phyloP scores from a whole-genome alignment of 2,797 vertebrate genomes.

The Xenops minutus region DNA sequence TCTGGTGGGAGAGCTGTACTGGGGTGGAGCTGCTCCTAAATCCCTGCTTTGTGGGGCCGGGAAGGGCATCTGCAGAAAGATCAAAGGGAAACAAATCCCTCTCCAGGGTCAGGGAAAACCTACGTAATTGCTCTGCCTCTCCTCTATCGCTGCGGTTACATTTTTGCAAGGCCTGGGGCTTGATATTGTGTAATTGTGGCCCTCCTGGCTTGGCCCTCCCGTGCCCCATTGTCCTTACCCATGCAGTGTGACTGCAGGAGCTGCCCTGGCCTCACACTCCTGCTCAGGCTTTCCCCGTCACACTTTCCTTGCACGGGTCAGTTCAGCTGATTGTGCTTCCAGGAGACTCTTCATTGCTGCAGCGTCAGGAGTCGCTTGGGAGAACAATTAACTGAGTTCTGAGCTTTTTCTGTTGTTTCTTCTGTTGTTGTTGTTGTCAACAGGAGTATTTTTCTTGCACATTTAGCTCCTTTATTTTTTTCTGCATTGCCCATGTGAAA shows the following conservation, averaged over 20 bases:
- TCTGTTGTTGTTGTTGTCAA: background rate
- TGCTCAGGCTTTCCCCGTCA: background rate
- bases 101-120: conserved; percentile 30
- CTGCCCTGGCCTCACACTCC: background rate
- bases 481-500: background rate
- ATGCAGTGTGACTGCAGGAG: background rate
- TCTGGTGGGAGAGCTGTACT: background rate
- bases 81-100: conserved; percentile 30
- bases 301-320: background rate
- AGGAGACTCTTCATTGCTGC: background rate
- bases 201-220: conserved; percentile 20
- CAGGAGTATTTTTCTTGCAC: background rate
- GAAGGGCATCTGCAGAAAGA: conserved; percentile 24
- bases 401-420: conserved; percentile 5
- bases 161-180: background rate
- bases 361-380: background rate
- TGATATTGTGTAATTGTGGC: background rate
- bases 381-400: conserved; percentile 16
- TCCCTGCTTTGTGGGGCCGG: background rate
- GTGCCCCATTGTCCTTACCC: conserved; percentile 35
- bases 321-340: background rate
- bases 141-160: background rate
- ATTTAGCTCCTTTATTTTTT: conserved; percentile 12
- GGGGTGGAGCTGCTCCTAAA: background rate
- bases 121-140: background rate